Evolutionary conservation across 2,797 vertebrate genomes (phyloP), one percentile per base, ranked within the genome.

Genomic region (Lepidocolaptes lacrymiger): DNA sequence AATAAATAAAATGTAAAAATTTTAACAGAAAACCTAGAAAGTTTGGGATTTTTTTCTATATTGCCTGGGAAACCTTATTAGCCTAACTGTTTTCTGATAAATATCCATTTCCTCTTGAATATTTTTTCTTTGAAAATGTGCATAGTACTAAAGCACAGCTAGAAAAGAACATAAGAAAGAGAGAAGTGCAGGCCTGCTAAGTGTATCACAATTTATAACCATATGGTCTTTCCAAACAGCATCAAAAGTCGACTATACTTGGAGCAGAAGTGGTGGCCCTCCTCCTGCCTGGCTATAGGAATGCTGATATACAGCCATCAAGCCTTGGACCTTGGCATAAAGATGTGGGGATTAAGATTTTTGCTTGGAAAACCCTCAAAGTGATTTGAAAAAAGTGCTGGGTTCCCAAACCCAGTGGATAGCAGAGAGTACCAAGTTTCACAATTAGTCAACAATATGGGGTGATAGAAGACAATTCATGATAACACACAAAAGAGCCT

Each of bases 401-500:
- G 22, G 27, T 51, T n/a, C 41, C 16, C 14, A 67, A 6, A 61
- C 79, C 30, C 62, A 51, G 30, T 7, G 30, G 55, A 56, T 22
- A 84, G 74, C 68, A 76, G 27, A 68, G 55, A 74, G 30, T 18
- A 54, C 52, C 4, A 55, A 69, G 28, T 79, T 91, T 93, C 36
- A 36, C 71, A 67, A 61, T 12, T 46, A 68, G 63, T 82, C 85
- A 96, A 22, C 74, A 76, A 84, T 73, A 63, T 24, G 52, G 59
- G 54, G 8, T 63, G 39, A 81, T 66, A 91, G 72, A 94, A 91
- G 59, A 84, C 46, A 26, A 91, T 74, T 92, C 59, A 54, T 17
- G 71, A 59, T 71, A 46, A 67, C 37, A 72, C 22, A 95, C 89
- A 92, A 82, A 84, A 91, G 72, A 85, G 34, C 49, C 61, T 67